These are phyloP conservation scores for Buphagus erythrorhynchus DNA, from an alignment of 2,797 vertebrate species.

Conservation along the genomic window DNA sequence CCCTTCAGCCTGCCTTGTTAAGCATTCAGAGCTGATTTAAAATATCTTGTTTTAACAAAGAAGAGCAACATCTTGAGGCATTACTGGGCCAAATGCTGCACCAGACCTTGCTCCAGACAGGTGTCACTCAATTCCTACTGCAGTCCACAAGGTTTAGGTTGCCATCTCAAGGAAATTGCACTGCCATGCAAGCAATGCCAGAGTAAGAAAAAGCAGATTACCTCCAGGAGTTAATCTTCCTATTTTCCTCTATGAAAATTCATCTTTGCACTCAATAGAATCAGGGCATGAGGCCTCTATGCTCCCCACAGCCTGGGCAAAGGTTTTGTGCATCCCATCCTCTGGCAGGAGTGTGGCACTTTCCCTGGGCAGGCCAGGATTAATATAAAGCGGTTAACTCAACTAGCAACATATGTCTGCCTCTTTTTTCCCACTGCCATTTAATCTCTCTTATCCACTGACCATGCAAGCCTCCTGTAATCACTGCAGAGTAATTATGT, in stretches of 20 bases:
- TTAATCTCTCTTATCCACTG: slow-evolving; percentile 63
- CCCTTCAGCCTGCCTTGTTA: not conserved
- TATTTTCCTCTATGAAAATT: not conserved
- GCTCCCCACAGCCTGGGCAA: not conserved
- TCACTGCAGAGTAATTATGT: slow-evolving; percentile 65
- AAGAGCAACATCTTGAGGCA: not conserved
- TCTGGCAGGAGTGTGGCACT: not conserved
- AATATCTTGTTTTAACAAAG: not conserved
- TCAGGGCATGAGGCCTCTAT: not conserved
- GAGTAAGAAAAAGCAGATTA: not conserved
- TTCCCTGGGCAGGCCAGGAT: not conserved
- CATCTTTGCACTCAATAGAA: not conserved
- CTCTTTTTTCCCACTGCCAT: slow-evolving; percentile 32
- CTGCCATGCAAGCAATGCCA: not conserved
- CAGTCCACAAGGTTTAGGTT: not conserved
- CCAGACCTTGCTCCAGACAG: not conserved
- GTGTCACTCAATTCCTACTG: not conserved
- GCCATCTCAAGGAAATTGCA: not conserved
- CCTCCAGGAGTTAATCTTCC: not conserved
- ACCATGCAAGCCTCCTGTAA: slow-evolving; percentile 50
- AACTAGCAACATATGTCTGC: slow-evolving; percentile 56
- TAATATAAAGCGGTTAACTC: slow-evolving; percentile 38
- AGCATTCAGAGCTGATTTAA: not conserved
- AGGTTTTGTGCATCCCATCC: not conserved
- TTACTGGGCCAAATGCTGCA: not conserved